Evolutionary conservation across 1,140 invertebrate species (phyloP).

Genomic region (Druon quercuslanigerum): DNA sequence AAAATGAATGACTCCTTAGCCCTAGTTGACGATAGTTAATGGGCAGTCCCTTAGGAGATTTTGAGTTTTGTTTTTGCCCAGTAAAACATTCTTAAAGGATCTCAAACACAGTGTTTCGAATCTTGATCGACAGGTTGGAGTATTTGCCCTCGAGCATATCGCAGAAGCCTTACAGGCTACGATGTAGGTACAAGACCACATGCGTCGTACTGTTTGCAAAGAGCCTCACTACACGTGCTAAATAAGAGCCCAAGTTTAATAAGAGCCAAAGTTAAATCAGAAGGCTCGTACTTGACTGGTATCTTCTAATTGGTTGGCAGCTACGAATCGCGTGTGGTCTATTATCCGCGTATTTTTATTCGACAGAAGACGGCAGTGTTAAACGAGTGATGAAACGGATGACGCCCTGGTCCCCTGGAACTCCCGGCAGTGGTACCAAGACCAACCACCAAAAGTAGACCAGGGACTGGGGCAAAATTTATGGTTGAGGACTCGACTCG

Average conservation of each 20-base stretch:
- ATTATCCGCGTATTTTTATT: slow-evolving; percentile 69
- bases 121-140: slow-evolving; percentile 51
- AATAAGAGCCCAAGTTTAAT: slow-evolving; percentile 53
- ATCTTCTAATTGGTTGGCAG: slow-evolving; percentile 54
- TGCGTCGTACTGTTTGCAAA: slow-evolving; percentile 51
- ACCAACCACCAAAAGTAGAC: slow-evolving; percentile 32
- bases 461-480: slow-evolving; percentile 45
- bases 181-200: slow-evolving; percentile 52
- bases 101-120: slow-evolving; percentile 6
- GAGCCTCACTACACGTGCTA: slow-evolving; percentile 45
- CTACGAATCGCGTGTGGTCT: slow-evolving; percentile 60
- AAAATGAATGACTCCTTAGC: too few species aligned
- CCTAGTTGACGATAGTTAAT: too few species aligned
- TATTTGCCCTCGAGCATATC: slow-evolving; percentile 46
- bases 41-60: too few species aligned
- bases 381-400: slow-evolving; percentile 72
- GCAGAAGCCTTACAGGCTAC: slow-evolving; percentile 40
- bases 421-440: slow-evolving; percentile 32
- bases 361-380: slow-evolving; percentile 67
- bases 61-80: background rate
- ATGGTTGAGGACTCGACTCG: slow-evolving; percentile 31
- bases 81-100: background rate
- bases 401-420: slow-evolving; percentile 46
- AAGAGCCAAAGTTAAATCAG: slow-evolving; percentile 49
- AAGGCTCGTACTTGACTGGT: slow-evolving; percentile 43